Evolutionary conservation across 2,888 invertebrate genomes (phyloP).

Genomic region (Alloscopus bannaensis): DNA sequence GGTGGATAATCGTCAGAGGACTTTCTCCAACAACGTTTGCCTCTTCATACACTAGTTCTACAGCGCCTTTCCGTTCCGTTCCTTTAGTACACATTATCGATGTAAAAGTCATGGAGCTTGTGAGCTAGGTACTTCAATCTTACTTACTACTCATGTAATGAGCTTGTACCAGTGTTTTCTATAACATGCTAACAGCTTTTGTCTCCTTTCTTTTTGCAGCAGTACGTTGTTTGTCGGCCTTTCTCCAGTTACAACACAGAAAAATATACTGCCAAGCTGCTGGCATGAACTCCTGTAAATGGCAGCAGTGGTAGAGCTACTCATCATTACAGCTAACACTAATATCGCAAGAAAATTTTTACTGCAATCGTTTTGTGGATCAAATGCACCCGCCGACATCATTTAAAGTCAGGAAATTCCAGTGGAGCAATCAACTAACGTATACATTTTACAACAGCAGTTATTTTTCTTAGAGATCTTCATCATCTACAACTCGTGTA

Average conservation of each 20-base stretch:
- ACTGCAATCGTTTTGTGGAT: background rate
- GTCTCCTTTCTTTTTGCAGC: background rate
- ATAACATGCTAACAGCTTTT: slow-evolving; percentile 11
- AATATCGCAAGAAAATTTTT: too few relatives aligned
- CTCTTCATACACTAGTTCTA: background rate
- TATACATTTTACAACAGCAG: slow-evolving; percentile 10
- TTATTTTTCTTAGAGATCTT: too few relatives aligned
- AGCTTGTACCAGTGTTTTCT: background rate
- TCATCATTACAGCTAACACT: too few relatives aligned
- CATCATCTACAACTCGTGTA: too few relatives aligned
- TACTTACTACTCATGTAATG: background rate
- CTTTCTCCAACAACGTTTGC: slow-evolving; percentile 4
- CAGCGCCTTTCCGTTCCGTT: too few relatives aligned
- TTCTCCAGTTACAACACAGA: background rate
- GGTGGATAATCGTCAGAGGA: too few relatives aligned
- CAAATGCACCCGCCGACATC: background rate
- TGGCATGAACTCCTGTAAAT: background rate
- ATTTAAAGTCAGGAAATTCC: background rate
- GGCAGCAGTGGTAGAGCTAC: background rate
- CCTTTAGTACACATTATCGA: too few relatives aligned
- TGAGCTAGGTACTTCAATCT: slow-evolving; percentile 41
- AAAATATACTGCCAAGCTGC: background rate
- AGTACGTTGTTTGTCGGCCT: background rate
- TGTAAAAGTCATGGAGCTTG: slow-evolving; percentile 31
- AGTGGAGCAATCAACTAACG: background rate